These are phyloP conservation scores for Ricordea florida DNA, from an alignment of 92 coral and sea anemone species.

Conservation along the genomic window DNA sequence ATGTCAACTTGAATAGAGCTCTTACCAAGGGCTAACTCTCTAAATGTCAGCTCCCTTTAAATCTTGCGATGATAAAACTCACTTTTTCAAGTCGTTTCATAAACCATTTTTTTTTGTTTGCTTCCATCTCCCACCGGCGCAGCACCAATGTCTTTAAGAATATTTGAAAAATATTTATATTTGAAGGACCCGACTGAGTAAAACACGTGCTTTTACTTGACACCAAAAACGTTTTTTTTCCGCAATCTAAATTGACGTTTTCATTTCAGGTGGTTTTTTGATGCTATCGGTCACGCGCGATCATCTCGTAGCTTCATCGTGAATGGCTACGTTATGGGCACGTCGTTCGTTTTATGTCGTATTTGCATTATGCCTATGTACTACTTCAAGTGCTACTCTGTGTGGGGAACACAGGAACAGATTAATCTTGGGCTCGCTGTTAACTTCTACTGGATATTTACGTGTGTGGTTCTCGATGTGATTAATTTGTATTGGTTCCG, in stretches of 20 bases:
- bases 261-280: conserved; percentile 82
- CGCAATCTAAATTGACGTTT: not conserved
- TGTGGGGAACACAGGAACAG: conserved; percentile 69
- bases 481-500: conserved; percentile 87
- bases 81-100: too few species aligned
- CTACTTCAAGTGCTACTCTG: conserved; percentile 78
- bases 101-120: too few species aligned
- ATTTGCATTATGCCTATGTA: conserved; percentile 80
- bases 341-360: conserved; percentile 82
- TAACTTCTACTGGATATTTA: conserved; percentile 65
- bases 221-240: too few species aligned
- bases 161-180: too few species aligned
- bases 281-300: conserved; percentile 65
- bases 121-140: too few species aligned
- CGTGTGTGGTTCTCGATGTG: conserved; percentile 71
- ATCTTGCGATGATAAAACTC: too few species aligned
- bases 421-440: conserved; percentile 52
- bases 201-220: too few species aligned
- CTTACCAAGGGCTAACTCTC: too few species aligned
- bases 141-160: too few species aligned
- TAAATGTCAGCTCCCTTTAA: too few species aligned
- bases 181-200: too few species aligned
- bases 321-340: conserved; percentile 82
- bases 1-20: too few species aligned
- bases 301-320: conserved; percentile 65